Percentiles rank a stretch among this genome's conserved stretches.
phyloP scores from a whole-genome alignment of 2,888 invertebrate species.

The Lithodes maja region DNA sequence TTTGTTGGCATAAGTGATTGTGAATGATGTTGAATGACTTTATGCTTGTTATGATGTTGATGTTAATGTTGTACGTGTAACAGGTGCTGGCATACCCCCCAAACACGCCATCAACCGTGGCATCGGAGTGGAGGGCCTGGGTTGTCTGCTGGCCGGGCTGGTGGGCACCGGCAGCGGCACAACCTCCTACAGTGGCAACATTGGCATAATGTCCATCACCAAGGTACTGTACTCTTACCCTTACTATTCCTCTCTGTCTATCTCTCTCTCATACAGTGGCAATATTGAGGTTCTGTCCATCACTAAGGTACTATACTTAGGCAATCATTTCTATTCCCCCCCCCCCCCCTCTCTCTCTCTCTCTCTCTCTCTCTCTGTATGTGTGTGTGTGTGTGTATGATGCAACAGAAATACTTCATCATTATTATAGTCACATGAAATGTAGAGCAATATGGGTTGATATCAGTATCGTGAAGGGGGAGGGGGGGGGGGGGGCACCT shows the following conservation, averaged over 20 bases:
- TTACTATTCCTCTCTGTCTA: too few relatives aligned
- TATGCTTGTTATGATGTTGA: not conserved
- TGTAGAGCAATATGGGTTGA: too few relatives aligned
- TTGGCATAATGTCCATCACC: conserved; percentile 78
- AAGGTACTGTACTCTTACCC: conserved; percentile 73
- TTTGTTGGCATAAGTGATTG: too few relatives aligned
- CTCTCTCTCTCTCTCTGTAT: not conserved
- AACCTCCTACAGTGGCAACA: conserved; percentile 77
- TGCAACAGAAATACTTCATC: too few relatives aligned
- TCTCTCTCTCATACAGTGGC: too few relatives aligned
- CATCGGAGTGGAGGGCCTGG: conserved; percentile 76
- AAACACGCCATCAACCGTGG: conserved; percentile 78
- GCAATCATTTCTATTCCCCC: too few relatives aligned
- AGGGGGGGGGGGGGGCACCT: too few relatives aligned
- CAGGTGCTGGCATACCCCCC: conserved; percentile 75
- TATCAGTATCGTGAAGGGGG: too few relatives aligned
- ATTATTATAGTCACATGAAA: too few relatives aligned
- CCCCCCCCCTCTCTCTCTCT: not conserved
- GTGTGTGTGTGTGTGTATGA: not conserved
- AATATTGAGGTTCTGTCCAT: not conserved
- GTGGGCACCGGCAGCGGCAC: conserved; percentile 76
- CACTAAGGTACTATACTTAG: too few relatives aligned
- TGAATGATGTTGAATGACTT: too few relatives aligned
- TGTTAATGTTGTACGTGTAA: not conserved
- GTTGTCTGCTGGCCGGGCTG: conserved; percentile 76